phyloP scores from a whole-genome alignment of 2,113 vertebrate species.

The Corvus moneduloides region DNA sequence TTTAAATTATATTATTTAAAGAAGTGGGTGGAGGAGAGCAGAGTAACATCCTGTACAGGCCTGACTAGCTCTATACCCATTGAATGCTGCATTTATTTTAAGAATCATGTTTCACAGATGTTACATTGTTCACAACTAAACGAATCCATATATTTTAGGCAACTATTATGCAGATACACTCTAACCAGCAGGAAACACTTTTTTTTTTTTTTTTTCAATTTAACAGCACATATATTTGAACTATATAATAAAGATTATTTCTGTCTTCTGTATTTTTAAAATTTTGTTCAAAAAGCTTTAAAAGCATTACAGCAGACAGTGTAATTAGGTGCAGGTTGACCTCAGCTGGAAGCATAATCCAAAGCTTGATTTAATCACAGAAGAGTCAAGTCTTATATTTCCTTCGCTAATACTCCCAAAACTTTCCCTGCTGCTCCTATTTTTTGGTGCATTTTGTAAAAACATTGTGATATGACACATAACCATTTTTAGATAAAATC shows the following conservation, averaged over 20 bases:
- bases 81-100: slow-evolving; percentile 44
- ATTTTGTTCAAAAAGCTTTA: background rate
- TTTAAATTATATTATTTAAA: background rate
- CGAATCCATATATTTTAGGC: slow-evolving; percentile 11
- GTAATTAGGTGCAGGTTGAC: background rate
- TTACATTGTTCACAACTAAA: slow-evolving; percentile 49
- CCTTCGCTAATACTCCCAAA: background rate
- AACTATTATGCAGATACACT: slow-evolving; percentile 6
- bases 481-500: background rate
- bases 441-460: background rate
- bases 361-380: background rate
- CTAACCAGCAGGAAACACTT: background rate
- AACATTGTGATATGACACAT: background rate
- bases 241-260: background rate
- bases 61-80: background rate
- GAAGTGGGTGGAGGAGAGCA: background rate
- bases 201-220: background rate
- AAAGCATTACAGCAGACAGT: background rate
- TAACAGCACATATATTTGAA: background rate
- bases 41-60: slow-evolving; percentile 31
- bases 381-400: background rate
- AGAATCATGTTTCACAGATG: slow-evolving; percentile 42
- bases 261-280: background rate
- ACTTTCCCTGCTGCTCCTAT: background rate
- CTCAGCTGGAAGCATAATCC: background rate